Conservation (phyloP, 2,113 vertebrate species). For the Motacilla tschutschensis region DNA sequence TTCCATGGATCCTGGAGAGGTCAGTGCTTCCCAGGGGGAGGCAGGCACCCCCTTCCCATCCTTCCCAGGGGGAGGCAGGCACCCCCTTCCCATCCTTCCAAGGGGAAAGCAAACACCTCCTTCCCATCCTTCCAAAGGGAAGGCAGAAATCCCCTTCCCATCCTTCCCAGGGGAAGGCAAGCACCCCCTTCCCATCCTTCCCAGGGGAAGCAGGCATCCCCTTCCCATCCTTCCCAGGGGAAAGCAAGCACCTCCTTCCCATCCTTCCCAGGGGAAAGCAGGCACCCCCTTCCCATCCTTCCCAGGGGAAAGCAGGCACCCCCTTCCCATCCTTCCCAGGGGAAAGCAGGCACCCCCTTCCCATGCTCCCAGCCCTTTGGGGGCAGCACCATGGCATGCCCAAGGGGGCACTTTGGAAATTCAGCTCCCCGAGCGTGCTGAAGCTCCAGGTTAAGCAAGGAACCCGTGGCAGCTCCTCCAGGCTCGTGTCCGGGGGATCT, state of each 20-base stretch:
- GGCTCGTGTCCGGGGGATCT: neutral
- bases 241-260: neutral
- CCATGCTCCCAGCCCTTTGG: neutral
- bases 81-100: neutral
- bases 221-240: neutral
- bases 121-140: neutral
- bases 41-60: neutral
- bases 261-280: neutral
- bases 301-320: neutral
- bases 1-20: neutral
- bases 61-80: neutral
- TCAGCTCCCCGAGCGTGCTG: accelerated
- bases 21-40: neutral
- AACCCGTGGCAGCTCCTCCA: accelerated
- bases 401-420: neutral
- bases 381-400: neutral
- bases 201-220: neutral
- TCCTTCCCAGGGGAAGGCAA: neutral
- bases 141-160: neutral
- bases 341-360: neutral
- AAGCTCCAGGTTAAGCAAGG: neutral
- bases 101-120: neutral
- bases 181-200: neutral
- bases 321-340: neutral
- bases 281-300: neutral